Base-by-base conservation (phyloP, 2,888 invertebrate species). In the Orthosia incerta region DNA sequence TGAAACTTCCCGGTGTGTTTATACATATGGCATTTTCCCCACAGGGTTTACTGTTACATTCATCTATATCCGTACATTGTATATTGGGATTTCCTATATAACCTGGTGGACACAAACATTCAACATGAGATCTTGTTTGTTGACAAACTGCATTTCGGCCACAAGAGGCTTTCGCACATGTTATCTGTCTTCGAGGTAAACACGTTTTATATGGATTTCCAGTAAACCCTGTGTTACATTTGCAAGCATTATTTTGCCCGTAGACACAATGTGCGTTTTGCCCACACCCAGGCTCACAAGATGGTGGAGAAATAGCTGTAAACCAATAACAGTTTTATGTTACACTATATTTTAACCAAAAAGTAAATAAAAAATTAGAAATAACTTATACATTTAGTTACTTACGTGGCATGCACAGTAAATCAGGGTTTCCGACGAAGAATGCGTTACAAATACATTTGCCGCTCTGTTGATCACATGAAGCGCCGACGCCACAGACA, bases 401-500 rank as follows among this genome's bases (percentile, higher is more conserved):
- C 98, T 98, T 97, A 98, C 98, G 98, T 90, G 99, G 99, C 98
- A 99, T 98, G 89, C 99, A 99, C 65, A 99, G 97, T 45, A 98
- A 95, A 90, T 98, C 98, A 1, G 99, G 98, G 92, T 99, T 98
- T 88, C 99, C 99, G 80, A 98, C 97, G 91, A 99, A 99, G 90
- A 98, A 98, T 18, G 98, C 97, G 91, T 98, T 97, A 90, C 99
- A 99, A 62, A 98, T 97, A 92, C 99, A 99, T 94, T 98, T 98
- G 81, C 98, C 98, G 48, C 97, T 97, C 68, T 97, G 96, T 87
- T 97, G 97, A 89, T 99, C 98, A 90, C 99, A 99, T 66, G 97
- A 97, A 20, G 99, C 99, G 12, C 99, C 99, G 51, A 99, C 97
- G 12, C 99, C 99, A 89, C 99, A 99, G 18, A 98, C 97, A 15